A percentile compares a stretch with the other conserved stretches of the same genome.
Conservation (phyloP, 2,888 invertebrate genomes). For the Cephus nigrinus region DNA sequence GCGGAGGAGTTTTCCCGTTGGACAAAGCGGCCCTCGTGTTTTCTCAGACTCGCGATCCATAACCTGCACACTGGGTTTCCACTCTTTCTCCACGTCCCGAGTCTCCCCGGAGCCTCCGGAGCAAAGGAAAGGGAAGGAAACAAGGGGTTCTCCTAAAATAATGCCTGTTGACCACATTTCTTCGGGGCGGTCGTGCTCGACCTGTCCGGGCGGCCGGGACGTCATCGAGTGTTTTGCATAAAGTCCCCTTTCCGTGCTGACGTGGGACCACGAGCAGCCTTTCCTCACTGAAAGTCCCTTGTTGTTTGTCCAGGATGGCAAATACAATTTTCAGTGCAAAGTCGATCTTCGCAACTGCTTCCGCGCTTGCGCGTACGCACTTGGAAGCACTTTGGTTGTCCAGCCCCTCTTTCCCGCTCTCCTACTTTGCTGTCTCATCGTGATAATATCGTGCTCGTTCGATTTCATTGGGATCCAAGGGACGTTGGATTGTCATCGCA, state of each 20-base stretch:
- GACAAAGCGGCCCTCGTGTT: not conserved
- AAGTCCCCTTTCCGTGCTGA: not conserved
- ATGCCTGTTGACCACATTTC: slow-evolving; percentile 4
- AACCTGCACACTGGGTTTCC: too few relatives aligned
- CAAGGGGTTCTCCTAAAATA: slow-evolving; percentile 1
- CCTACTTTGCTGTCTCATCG: not conserved
- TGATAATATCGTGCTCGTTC: not conserved
- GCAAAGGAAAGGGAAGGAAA: not conserved
- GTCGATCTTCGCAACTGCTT: too few relatives aligned
- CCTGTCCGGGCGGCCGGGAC: not conserved
- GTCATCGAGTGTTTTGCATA: not conserved
- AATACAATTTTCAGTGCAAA: too few relatives aligned
- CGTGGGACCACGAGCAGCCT: too few relatives aligned
- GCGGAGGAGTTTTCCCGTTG: not conserved
- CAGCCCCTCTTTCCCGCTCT: too few relatives aligned
- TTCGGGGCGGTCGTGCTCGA: slow-evolving; percentile 1
- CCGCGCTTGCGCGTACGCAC: too few relatives aligned
- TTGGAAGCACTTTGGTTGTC: too few relatives aligned
- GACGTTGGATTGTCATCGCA: not conserved
- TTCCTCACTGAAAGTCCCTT: too few relatives aligned
- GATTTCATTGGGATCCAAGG: not conserved
- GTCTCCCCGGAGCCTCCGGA: not conserved
- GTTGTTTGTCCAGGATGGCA: too few relatives aligned
- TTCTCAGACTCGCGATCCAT: not conserved
- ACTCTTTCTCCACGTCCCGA: too few relatives aligned